These are phyloP conservation scores for Caenorhabditis sp. DNA, from an alignment of 2,888 invertebrate genomes.

Conservation along the genomic window DNA sequence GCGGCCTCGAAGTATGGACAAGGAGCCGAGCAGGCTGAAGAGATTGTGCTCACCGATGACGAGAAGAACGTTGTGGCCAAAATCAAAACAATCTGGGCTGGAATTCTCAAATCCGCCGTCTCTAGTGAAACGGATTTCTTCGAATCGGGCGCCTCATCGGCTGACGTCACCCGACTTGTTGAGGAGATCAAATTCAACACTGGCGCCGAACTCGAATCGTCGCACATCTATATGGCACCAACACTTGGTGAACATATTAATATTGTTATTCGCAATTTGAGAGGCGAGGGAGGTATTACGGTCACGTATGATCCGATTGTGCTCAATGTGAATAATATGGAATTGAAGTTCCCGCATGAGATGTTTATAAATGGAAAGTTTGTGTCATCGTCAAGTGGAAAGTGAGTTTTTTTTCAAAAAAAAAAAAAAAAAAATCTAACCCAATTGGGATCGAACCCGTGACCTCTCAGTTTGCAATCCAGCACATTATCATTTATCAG, in stretches of 20 bases:
- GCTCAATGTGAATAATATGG: conserved; percentile 83
- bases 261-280: conserved; percentile 78
- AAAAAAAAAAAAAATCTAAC: too few species aligned
- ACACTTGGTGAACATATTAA: conserved; percentile 83
- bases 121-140: conserved; percentile 87
- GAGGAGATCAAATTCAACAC: conserved; percentile 80
- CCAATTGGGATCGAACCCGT: too few species aligned
- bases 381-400: conserved; percentile 77
- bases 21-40: conserved; percentile 73
- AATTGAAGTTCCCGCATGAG: conserved; percentile 86
- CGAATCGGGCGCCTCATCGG: conserved; percentile 91
- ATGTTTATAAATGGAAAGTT: conserved; percentile 91
- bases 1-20: conserved; percentile 78
- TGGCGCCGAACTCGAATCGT: conserved; percentile 81
- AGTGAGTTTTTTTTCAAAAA: conserved; percentile 46
- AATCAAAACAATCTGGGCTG: conserved; percentile 80
- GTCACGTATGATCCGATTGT: conserved; percentile 60
- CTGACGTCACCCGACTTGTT: conserved; percentile 92
- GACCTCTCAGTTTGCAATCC: too few species aligned
- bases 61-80: conserved; percentile 80
- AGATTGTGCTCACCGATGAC: conserved; percentile 79
- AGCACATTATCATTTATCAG: too few species aligned
- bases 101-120: conserved; percentile 81
- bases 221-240: conserved; percentile 82
- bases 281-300: conserved; percentile 73